Evolutionary conservation across 30 jellyfish, hydroid and myxozoan genomes (phyloP), one percentile per base, ranked within the genome.

Genomic region (Aurelia coerulea): DNA sequence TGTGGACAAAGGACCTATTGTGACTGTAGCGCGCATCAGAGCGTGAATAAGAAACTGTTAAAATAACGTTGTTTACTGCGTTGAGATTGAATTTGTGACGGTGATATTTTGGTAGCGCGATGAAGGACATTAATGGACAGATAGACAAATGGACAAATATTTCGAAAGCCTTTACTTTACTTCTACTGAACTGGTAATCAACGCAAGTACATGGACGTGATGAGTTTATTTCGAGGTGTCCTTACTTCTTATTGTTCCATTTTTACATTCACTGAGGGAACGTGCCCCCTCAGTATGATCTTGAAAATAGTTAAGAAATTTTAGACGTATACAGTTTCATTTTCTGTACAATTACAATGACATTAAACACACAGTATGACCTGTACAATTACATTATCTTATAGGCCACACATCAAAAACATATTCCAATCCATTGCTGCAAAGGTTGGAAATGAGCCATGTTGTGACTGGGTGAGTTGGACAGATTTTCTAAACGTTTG

Each of bases 391-490:
- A 39, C 56, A 46, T 46, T 46, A 4, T 46, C 56, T 54, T 75
- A 15, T 53, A 95, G 99, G 99, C 97, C 98, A 5, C 95, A 90
- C 76, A 85, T 96, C 68, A 96, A 91, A 77, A 58, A 66, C 39
- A 96, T 96, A 17, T 90, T 96, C 84, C 98, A 96, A 67, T 74
- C 98, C 4, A 96, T 96, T 33, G 84, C 99, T 10, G 99, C 99
- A 23, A 96, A 96, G 65, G 94, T 73, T 12, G 89, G 81, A 39
- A 73, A 67, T 80, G 98, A 90, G 78, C 97, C 99, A 16, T 96
- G 98, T 68, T 90, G 98, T 77, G 98, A 90, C 68, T 96, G 99
- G 98, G 97, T 95, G 65, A 34, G 96, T 51, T 64, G 31, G 9
- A 31, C 8, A 8, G 29, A 16, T 72, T 54, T 9, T n/a, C 42